phyloP scores from a whole-genome alignment of 2,797 vertebrate species.

The Erethizon dorsatum region DNA sequence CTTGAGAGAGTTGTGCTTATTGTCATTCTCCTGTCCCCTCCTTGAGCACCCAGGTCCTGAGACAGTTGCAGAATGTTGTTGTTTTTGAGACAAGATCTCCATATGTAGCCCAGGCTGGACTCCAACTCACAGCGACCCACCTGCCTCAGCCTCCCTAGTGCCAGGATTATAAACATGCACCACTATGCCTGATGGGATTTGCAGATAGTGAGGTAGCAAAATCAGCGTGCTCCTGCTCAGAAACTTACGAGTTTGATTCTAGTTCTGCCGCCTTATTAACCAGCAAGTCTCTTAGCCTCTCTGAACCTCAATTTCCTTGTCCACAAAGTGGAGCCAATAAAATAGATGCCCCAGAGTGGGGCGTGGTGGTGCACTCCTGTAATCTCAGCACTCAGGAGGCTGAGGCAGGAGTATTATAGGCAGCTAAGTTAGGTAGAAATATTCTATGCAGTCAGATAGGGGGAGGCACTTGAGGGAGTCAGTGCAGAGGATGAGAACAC shows the following conservation, averaged over 20 bases:
- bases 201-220: fast-evolving
- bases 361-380: background rate
- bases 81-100: background rate
- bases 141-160: background rate
- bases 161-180: background rate
- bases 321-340: background rate
- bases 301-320: background rate
- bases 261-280: background rate
- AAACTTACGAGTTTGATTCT: background rate
- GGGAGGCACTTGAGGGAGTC: background rate
- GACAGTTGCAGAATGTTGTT: background rate
- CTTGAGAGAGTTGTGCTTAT: background rate
- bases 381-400: background rate
- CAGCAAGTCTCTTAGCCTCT: background rate
- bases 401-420: background rate
- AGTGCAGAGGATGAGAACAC: background rate
- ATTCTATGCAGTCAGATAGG: background rate
- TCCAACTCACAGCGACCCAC: background rate
- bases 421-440: background rate
- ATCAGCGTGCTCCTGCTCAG: background rate
- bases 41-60: background rate
- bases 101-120: background rate
- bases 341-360: background rate
- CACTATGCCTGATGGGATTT: background rate
- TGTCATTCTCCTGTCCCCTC: background rate